phyloP scores from a whole-genome alignment of 64 coral and sea anemone species.

The Catalaphyllia jardinei region DNA sequence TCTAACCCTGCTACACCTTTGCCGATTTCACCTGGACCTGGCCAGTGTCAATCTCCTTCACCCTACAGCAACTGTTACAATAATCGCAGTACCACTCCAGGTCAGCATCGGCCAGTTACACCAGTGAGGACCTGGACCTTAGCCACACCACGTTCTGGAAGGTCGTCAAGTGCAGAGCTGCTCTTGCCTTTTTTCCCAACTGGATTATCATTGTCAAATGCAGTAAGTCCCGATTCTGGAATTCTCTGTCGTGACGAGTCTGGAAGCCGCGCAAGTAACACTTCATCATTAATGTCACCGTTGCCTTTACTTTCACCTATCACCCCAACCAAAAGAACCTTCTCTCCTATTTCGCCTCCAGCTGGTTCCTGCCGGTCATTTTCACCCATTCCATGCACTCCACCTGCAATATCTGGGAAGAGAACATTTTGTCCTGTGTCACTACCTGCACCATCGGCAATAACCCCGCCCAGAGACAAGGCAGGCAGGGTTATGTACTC shows the following conservation, averaged over 20 bases:
- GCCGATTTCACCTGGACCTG: slow-evolving; percentile 76
- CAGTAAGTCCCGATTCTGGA: slow-evolving; percentile 90
- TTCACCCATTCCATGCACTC: slow-evolving; percentile 79
- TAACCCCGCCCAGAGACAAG: slow-evolving; percentile 84
- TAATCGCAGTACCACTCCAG: slow-evolving; percentile 43
- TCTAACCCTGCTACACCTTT: slow-evolving; percentile 85
- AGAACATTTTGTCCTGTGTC: slow-evolving; percentile 64
- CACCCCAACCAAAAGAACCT: slow-evolving; percentile 94
- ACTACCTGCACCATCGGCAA: slow-evolving; percentile 82
- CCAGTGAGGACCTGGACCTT: slow-evolving; percentile 52
- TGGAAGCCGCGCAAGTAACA: slow-evolving; percentile 59
- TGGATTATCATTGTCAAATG: slow-evolving; percentile 55
- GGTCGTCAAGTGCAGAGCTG: slow-evolving; percentile 85
- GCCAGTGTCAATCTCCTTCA: slow-evolving; percentile 76
- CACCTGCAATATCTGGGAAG: slow-evolving; percentile 87
- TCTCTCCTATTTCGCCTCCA: slow-evolving; percentile 91
- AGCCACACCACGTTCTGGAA: slow-evolving; percentile 68
- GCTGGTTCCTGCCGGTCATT: slow-evolving; percentile 55
- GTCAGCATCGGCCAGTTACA: slow-evolving; percentile 41
- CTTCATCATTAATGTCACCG: slow-evolving; percentile 84
- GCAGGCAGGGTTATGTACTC: slow-evolving; percentile 73
- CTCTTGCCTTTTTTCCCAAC: slow-evolving; percentile 67
- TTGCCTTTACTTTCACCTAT: slow-evolving; percentile 74
- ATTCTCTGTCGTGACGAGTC: slow-evolving; percentile 79
- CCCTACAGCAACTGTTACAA: slow-evolving; percentile 48